Evolutionary conservation across 2,888 invertebrate genomes (phyloP).

Genomic region (Notodonta ziczac): DNA sequence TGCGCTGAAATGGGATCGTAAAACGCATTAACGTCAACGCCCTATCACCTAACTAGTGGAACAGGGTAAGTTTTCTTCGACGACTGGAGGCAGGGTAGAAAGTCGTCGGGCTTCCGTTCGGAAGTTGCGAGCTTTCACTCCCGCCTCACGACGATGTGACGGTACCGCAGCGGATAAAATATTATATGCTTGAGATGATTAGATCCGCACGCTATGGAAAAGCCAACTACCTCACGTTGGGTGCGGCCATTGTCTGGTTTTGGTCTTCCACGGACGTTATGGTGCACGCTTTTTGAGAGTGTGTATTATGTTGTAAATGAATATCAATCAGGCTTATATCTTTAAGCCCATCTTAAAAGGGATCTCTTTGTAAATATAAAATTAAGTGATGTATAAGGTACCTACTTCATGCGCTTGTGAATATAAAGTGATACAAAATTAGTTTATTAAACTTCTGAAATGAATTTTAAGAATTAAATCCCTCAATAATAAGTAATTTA

Average conservation of each 20-base stretch:
- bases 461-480: background rate
- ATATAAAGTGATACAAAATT: background rate
- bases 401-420: background rate
- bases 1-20: conserved; percentile 40
- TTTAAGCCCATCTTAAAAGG: background rate
- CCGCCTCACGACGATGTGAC: conserved; percentile 52
- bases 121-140: conserved; percentile 81
- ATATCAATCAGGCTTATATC: background rate
- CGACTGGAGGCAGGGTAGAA: conserved; percentile 76
- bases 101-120: conserved; percentile 76
- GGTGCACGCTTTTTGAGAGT: background rate
- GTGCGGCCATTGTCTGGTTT: conserved; percentile 4
- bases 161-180: conserved; percentile 51
- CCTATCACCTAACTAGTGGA: conserved; percentile 30
- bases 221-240: conserved; percentile 32
- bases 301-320: background rate
- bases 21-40: conserved; percentile 39
- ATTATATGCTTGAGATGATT: conserved; percentile 54
- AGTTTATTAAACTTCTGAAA: background rate
- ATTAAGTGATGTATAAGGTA: background rate
- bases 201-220: conserved; percentile 43
- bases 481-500: background rate
- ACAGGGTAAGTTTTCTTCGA: conserved; percentile 70
- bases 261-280: background rate
- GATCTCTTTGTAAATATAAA: background rate